Evolutionary conservation across 2,888 invertebrate species (phyloP).

Genomic region (Dasysyrphus albostriatus): DNA sequence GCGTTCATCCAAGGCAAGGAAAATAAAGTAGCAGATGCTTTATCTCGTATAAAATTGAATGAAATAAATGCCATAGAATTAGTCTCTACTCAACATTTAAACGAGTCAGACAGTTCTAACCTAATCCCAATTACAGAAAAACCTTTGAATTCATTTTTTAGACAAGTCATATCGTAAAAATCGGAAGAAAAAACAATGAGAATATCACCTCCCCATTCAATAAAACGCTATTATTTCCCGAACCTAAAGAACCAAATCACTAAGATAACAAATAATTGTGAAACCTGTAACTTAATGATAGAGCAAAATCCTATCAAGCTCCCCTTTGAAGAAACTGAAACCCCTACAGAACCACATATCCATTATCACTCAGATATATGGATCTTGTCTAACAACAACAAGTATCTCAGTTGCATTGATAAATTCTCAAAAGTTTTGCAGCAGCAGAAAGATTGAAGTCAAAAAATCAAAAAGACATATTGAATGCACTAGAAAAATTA

Average conservation of each 20-base stretch:
- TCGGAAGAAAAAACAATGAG: too few species aligned
- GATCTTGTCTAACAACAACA: constrained; percentile 6
- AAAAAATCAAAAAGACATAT: neutral
- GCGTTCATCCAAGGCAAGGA: too few species aligned
- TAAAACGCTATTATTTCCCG: neutral
- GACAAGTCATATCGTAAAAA: too few species aligned
- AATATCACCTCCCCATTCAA: too few species aligned
- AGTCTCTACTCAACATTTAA: too few species aligned
- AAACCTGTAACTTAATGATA: neutral
- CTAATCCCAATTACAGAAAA: too few species aligned
- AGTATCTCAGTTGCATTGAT: constrained; percentile 8
- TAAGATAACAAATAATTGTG: neutral
- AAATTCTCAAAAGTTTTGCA: neutral
- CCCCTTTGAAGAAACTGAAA: constrained; percentile 1
- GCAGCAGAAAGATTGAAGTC: neutral
- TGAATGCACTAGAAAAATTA: constrained; percentile 1
- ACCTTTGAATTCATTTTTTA: too few species aligned
- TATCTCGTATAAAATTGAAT: too few species aligned
- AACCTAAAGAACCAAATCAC: constrained; percentile 1
- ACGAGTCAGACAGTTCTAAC: too few species aligned
- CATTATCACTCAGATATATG: constrained; percentile 9
- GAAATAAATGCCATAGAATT: too few species aligned
- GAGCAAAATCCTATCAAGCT: too few species aligned
- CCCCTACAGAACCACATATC: constrained; percentile 3
- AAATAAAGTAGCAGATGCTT: too few species aligned